These are phyloP conservation scores for Thryonomys swinderianus DNA, from an alignment of 2,113 vertebrate genomes.

Conservation along the genomic window DNA sequence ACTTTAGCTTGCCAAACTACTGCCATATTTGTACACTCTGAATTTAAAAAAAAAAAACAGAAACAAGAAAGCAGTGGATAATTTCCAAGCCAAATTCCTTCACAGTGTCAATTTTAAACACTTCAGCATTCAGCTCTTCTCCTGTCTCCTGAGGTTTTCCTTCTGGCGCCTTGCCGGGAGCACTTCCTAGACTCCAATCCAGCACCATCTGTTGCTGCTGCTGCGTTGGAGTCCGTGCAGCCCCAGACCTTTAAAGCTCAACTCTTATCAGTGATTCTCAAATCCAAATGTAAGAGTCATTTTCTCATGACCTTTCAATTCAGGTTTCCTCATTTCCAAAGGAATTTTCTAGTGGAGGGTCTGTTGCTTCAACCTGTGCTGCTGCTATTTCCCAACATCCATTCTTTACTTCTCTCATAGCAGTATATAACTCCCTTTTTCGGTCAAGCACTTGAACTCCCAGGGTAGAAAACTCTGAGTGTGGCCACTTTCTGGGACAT, in stretches of 20 bases:
- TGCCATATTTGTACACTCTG: not conserved
- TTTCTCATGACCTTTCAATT: not conserved
- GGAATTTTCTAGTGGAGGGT: not conserved
- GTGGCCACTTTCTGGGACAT: not conserved
- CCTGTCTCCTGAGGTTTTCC: not conserved
- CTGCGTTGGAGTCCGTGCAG: not conserved
- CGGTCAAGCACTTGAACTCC: not conserved
- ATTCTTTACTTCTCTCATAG: not conserved
- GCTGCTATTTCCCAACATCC: not conserved
- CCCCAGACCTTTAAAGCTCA: not conserved
- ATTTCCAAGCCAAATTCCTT: conserved; percentile 19
- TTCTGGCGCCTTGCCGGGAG: not conserved
- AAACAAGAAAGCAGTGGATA: conserved; percentile 3
- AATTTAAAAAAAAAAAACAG: not conserved
- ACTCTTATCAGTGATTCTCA: not conserved
- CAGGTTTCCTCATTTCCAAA: not conserved
- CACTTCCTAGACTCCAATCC: not conserved
- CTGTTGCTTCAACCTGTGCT: not conserved
- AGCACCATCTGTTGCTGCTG: not conserved
- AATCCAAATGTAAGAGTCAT: not conserved
- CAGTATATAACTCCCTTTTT: not conserved
- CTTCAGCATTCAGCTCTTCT: not conserved
- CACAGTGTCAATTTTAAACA: not conserved
- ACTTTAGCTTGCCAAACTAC: not conserved
- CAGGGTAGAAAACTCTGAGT: not conserved